Conservation (phyloP, 37 sponge, comb jelly and placozoan genomes). For the Eunapius fragilis region DNA sequence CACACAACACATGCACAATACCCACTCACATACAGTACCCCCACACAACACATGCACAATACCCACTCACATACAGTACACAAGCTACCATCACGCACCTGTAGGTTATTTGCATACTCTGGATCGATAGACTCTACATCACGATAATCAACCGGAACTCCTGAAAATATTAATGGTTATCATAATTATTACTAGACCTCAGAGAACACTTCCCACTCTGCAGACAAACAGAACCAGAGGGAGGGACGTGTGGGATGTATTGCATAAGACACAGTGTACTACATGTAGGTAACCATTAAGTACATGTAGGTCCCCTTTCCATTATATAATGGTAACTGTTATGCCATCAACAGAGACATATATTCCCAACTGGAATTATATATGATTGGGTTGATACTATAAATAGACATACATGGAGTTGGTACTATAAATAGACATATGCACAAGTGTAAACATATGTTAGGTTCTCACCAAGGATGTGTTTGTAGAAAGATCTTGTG, state of each 20-base stretch:
- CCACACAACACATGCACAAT: not conserved
- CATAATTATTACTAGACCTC: no score
- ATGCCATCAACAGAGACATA: no score
- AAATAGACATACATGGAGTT: not conserved
- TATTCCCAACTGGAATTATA: no score
- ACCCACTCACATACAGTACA: not conserved
- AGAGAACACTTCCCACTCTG: no score
- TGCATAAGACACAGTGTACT: no score
- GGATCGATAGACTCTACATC: slow-evolving; percentile 96
- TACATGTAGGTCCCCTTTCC: no score
- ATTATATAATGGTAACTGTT: no score
- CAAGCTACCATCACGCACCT: slow-evolving; percentile 34
- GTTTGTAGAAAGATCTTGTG: slow-evolving; percentile 98
- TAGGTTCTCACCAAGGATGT: slow-evolving; percentile 77
- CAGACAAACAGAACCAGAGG: no score
- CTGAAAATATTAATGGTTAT: slow-evolving; percentile 16
- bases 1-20: not conserved
- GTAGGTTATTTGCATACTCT: slow-evolving; percentile 92
- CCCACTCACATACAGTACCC: not conserved
- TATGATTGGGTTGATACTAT: no score
- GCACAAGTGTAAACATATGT: not conserved
- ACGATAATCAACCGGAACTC: slow-evolving; percentile 84
- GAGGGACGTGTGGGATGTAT: no score
- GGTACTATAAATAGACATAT: not conserved
- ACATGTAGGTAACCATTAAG: no score